Conservation (phyloP, 2,888 invertebrate genomes). For the Eupelmus urozonus region DNA sequence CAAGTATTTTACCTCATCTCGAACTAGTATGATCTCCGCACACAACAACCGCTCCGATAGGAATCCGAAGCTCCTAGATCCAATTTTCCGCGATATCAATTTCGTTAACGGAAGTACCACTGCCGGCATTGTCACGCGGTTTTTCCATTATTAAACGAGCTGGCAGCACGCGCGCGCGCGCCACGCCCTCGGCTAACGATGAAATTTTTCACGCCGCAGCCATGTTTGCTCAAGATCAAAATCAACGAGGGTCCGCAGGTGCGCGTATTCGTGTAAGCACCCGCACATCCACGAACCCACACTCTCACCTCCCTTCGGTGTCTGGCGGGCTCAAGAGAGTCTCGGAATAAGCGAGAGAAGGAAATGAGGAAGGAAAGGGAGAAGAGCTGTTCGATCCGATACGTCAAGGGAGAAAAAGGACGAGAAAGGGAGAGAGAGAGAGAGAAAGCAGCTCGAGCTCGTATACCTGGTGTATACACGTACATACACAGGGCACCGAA, state of each 20-base stretch:
- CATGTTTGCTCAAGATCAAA: conserved; percentile 68
- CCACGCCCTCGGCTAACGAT: conserved; percentile 68
- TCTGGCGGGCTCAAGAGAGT: conserved; percentile 40
- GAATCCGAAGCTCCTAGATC: neutral
- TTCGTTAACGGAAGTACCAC: conserved; percentile 4
- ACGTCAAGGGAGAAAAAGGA: conserved; percentile 20
- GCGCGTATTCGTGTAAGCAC: conserved; percentile 57
- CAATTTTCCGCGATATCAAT: neutral
- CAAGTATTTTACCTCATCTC: too few relatives aligned
- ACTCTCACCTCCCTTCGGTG: conserved; percentile 26
- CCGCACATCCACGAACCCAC: neutral
- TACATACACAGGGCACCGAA: neutral
- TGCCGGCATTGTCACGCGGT: neutral
- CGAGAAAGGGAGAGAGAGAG: neutral
- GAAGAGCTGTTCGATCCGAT: conserved; percentile 26
- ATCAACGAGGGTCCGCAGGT: conserved; percentile 64
- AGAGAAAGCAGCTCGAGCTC: neutral
- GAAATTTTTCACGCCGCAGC: conserved; percentile 64
- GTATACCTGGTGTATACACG: conserved; percentile 10
- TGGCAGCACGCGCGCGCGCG: conserved; percentile 43
- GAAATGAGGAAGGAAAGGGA: conserved; percentile 25
- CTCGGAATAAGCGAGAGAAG: conserved; percentile 11
- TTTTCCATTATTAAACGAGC: conserved; percentile 30
- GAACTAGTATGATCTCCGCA: too few relatives aligned
- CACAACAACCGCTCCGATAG: too few relatives aligned